A percentile compares a stretch with the other conserved stretches of the same genome.
These are phyloP conservation scores for Pammene aurita DNA, from an alignment of 2,888 invertebrate species.

Conservation along the genomic window DNA sequence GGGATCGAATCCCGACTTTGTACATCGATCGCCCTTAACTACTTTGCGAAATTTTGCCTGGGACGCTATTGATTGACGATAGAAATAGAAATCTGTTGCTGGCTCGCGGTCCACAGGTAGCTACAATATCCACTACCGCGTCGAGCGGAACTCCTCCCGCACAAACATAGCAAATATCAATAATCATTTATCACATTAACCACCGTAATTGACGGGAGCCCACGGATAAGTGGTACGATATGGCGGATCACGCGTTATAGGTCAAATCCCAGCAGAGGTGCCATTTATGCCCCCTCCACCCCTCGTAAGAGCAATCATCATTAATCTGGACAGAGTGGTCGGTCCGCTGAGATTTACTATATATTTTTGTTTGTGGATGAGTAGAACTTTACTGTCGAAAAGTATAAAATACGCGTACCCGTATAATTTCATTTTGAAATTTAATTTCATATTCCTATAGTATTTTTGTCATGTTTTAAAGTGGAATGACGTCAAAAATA, in stretches of 20 bases:
- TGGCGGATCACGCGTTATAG: slow-evolving; percentile 34
- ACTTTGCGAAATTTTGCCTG: too few relatives aligned
- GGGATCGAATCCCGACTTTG: too few relatives aligned
- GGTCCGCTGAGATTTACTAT: slow-evolving; percentile 5
- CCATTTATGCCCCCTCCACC: slow-evolving; percentile 29
- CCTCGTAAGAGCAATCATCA: slow-evolving; percentile 29
- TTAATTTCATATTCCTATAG: too few relatives aligned
- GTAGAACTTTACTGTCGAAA: slow-evolving; percentile 1
- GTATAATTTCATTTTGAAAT: too few relatives aligned
- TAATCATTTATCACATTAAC: slow-evolving; percentile 20
- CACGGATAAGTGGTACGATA: slow-evolving; percentile 23
- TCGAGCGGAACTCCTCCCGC: not conserved
- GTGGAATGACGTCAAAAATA: too few relatives aligned
- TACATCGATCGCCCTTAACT: too few relatives aligned
- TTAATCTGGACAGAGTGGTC: slow-evolving; percentile 33
- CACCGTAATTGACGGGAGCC: slow-evolving; percentile 24
- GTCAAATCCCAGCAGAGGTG: slow-evolving; percentile 36
- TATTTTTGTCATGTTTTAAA: too few relatives aligned
- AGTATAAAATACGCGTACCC: not conserved
- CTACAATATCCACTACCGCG: not conserved
- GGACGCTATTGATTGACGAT: too few relatives aligned
- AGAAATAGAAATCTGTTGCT: too few relatives aligned
- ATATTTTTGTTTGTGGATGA: not conserved
- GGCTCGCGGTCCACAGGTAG: too few relatives aligned
- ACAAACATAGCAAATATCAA: slow-evolving; percentile 13